Evolutionary conservation across 2,113 vertebrate genomes (phyloP).

Genomic region (Crypturellus undulatus): DNA sequence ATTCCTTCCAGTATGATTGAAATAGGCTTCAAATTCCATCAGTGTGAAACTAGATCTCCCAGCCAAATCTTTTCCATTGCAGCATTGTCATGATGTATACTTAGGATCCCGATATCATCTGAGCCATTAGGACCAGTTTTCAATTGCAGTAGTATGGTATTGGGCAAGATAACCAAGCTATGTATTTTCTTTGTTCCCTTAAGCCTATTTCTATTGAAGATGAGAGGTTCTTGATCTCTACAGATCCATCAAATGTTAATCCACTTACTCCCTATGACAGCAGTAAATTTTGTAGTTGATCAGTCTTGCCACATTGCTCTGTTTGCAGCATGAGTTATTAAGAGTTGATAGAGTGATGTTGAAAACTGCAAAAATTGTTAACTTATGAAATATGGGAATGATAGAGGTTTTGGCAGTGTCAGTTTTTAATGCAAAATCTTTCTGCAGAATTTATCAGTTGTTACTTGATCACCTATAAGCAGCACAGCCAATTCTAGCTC

Average conservation of each 20-base stretch:
- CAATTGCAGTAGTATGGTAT: not conserved
- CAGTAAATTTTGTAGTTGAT: not conserved
- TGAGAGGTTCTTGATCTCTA: not conserved
- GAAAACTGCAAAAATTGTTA: not conserved
- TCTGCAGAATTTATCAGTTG: not conserved
- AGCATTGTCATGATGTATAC: not conserved
- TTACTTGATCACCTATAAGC: not conserved
- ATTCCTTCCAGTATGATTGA: not conserved
- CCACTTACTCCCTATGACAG: not conserved
- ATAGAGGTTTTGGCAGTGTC: not conserved
- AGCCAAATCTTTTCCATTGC: not conserved
- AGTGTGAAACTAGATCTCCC: not conserved
- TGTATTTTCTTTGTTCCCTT: not conserved
- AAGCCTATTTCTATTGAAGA: not conserved
- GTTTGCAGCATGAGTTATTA: not conserved
- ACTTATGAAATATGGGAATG: not conserved
- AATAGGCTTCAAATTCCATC: not conserved
- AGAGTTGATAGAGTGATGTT: not conserved
- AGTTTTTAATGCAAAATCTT: not conserved
- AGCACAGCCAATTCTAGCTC: not conserved
- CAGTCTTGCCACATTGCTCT: not conserved
- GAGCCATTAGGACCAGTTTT: not conserved
- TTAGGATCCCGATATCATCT: not conserved
- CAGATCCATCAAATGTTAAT: not conserved
- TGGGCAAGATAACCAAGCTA: not conserved